Conservation (phyloP, 2,888 invertebrate species). For the Seira musarum region DNA sequence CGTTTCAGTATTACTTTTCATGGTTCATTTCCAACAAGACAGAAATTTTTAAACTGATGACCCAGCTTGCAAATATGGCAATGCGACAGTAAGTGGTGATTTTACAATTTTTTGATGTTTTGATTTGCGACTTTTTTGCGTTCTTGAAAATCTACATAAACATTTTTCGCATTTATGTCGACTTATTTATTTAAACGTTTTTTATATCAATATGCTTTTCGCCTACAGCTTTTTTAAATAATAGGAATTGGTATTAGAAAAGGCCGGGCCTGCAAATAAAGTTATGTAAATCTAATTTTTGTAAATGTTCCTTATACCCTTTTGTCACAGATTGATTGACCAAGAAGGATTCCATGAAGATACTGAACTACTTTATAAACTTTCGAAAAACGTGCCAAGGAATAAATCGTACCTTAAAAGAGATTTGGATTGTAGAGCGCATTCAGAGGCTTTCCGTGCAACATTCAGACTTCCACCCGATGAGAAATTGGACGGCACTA, state of each 20-base stretch:
- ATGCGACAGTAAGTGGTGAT: constrained; percentile 89
- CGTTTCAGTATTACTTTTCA: constrained; percentile 87
- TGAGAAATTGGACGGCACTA: constrained; percentile 96
- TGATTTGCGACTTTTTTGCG: too few relatives aligned
- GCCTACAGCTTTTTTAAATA: too few relatives aligned
- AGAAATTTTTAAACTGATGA: constrained; percentile 93
- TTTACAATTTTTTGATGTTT: too few relatives aligned
- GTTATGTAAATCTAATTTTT: constrained; percentile 13
- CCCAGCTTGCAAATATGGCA: constrained; percentile 96
- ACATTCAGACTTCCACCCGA: constrained; percentile 87
- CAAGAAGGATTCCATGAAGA: constrained; percentile 95
- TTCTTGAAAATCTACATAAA: too few relatives aligned
- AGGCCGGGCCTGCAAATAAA: too few relatives aligned
- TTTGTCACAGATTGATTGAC: constrained; percentile 83
- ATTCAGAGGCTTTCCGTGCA: constrained; percentile 91
- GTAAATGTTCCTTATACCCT: neutral
- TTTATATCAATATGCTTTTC: too few relatives aligned
- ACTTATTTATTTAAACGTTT: too few relatives aligned
- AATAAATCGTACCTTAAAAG: constrained; percentile 93
- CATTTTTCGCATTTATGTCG: too few relatives aligned
- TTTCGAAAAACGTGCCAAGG: constrained; percentile 90
- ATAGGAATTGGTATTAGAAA: too few relatives aligned
- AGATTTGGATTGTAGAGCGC: constrained; percentile 94
- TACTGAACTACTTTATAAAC: constrained; percentile 85
- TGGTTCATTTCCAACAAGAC: constrained; percentile 83